Conservation (phyloP, 2,113 vertebrate genomes). For the Ceratotherium simum region DNA sequence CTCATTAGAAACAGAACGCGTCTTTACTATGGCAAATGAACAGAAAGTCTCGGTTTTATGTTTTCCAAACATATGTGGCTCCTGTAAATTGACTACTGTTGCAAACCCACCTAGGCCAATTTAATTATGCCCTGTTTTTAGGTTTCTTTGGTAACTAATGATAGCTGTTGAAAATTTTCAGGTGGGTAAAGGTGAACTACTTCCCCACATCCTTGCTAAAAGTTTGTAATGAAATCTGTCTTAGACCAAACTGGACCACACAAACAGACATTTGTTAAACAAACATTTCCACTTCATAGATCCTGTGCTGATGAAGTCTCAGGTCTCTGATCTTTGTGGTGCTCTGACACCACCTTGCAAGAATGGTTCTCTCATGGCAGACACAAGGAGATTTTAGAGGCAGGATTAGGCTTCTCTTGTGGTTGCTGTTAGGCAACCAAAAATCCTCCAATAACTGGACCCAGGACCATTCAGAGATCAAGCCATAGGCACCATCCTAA, state of each 20-base stretch:
- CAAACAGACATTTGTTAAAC: neutral
- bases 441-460: neutral
- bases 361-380: neutral
- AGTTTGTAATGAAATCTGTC: neutral
- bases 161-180: slow-evolving; percentile 17
- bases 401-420: neutral
- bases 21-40: neutral
- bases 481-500: neutral
- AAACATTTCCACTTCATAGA: neutral
- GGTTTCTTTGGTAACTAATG: neutral
- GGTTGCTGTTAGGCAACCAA: neutral
- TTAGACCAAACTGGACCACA: neutral
- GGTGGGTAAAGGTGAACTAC: neutral
- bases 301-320: neutral
- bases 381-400: neutral
- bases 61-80: neutral
- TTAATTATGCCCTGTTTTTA: neutral
- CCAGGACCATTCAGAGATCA: neutral
- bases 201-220: neutral
- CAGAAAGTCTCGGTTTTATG: neutral
- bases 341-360: neutral
- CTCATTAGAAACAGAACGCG: neutral
- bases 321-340: neutral
- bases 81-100: neutral
- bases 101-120: neutral